Base-by-base conservation (phyloP, 2,113 vertebrate species). In the Cairina moschata region DNA sequence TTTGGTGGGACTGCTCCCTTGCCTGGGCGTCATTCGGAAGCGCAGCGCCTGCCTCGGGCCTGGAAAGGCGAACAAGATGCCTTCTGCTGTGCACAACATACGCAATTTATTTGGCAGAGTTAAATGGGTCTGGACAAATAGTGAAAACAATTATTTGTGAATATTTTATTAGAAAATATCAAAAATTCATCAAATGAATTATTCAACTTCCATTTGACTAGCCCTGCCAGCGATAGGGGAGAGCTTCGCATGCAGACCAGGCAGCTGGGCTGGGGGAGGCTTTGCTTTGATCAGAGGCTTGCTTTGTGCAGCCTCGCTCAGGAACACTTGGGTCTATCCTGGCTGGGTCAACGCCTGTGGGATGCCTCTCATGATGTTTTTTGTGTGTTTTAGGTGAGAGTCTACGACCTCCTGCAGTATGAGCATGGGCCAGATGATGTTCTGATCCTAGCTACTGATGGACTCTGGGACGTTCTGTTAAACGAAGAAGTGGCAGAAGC, bases 401-500 rank as follows among this genome's bases (percentile, higher is more conserved):
- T 99, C 66, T 99, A 99, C 74, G 98, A 99, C 59, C 97, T 99
- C 76, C 94, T 98, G 23, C 98, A 98, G 97, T 97, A 97, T 0
- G 99, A 99, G 65, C 99, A 99, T 5, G 98, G 98, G 55, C 97
- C 98, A 2, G 99, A 99, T 90, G 99, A 99, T 54, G 99, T 99
- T 40, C 97, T 99, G 80, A 98, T 99, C 87, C 93, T 99, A 94
- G 99, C 99, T 91, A 99, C 99, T 4, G 99, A 99, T 25, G 99
- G 99, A 46, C 99, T 99, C 91, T 99, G 99, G 99, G 99, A 99
- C 83, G 99, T 99, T 62, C 98, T 99, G 76, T 98, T 98, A 75
- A 99, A 99, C 97, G 98, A 99, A 98, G 99, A 99, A 98, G 99
- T 99, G 66, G 98, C 98, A 18, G 99, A 99, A 96, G 98, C 99